Evolutionary conservation across 30 jellyfish, hydroid and myxozoan genomes (phyloP).

Genomic region (Euphysa ruthae): DNA sequence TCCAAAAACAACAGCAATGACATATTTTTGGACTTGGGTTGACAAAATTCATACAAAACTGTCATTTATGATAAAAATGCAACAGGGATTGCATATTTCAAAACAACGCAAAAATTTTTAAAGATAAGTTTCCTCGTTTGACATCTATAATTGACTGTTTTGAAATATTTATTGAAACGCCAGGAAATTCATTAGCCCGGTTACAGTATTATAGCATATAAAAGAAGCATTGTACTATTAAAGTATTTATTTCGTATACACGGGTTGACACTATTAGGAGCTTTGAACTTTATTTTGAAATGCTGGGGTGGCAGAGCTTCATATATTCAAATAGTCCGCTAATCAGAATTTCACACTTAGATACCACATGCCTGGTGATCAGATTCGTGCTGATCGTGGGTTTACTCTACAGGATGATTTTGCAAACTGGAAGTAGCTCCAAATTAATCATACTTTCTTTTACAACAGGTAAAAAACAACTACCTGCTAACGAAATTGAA

Average conservation of each 20-base stretch:
- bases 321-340: constrained; percentile 33
- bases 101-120: constrained; percentile 36
- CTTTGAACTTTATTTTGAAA: constrained; percentile 26
- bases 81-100: constrained; percentile 8
- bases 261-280: constrained; percentile 60
- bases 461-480: neutral
- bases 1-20: constrained; percentile 3
- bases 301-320: constrained; percentile 53
- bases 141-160: constrained; percentile 47
- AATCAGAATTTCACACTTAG: constrained; percentile 24
- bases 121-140: constrained; percentile 35
- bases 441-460: neutral
- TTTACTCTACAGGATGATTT: constrained; percentile 26
- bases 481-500: neutral
- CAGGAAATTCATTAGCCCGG: constrained; percentile 34
- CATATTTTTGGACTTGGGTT: constrained; percentile 18
- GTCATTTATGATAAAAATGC: constrained; percentile 19
- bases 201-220: constrained; percentile 29
- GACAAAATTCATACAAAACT: constrained; percentile 21
- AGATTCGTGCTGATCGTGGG: constrained; percentile 29
- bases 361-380: constrained; percentile 41
- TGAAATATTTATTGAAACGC: constrained; percentile 51
- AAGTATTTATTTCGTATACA: constrained; percentile 26
- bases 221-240: constrained; percentile 37
- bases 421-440: constrained; percentile 3